These are phyloP conservation scores for Drosophila paulistorum DNA, from an alignment of 1,140 invertebrate genomes.

Conservation along the genomic window DNA sequence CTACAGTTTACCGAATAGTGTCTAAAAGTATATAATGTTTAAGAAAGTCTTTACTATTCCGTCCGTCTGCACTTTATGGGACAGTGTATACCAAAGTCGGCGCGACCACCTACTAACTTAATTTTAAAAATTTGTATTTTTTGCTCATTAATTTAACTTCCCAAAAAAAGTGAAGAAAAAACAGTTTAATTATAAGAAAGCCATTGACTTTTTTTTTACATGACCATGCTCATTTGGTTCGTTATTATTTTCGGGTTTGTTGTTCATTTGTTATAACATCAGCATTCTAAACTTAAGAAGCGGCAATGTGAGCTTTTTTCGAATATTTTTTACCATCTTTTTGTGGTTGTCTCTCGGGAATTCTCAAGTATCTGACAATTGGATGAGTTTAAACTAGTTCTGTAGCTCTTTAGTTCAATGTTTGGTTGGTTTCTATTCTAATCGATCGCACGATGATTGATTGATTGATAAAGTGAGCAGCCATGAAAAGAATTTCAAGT, in stretches of 20 bases:
- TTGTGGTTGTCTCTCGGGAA: slow-evolving; percentile 55
- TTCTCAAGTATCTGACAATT: slow-evolving; percentile 66
- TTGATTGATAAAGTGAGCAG: slow-evolving; percentile 63
- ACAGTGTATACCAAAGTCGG: background rate
- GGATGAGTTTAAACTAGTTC: slow-evolving; percentile 68
- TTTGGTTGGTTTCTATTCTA: slow-evolving; percentile 12
- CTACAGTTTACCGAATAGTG: background rate
- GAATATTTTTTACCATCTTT: slow-evolving; percentile 20
- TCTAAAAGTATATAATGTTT: background rate
- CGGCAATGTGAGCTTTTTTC: slow-evolving; percentile 43
- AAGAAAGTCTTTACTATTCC: too few relatives aligned
- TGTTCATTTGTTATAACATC: slow-evolving; percentile 75
- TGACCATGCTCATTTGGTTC: slow-evolving; percentile 32
- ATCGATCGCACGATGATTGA: slow-evolving; percentile 33
- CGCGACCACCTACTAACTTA: slow-evolving; percentile 44
- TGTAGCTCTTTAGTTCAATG: slow-evolving; percentile 20
- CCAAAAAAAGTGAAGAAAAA: slow-evolving; percentile 20
- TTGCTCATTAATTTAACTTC: slow-evolving; percentile 66
- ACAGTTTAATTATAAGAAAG: slow-evolving; percentile 77
- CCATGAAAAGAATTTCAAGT: slow-evolving; percentile 25
- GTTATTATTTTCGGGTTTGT: background rate
- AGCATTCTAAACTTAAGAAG: slow-evolving; percentile 76
- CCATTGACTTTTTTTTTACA: slow-evolving; percentile 73
- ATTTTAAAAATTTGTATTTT: slow-evolving; percentile 41
- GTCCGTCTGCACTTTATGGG: too few relatives aligned